Evolutionary conservation across 2,888 invertebrate genomes (phyloP).

Genomic region (Sympetrum striolatum): DNA sequence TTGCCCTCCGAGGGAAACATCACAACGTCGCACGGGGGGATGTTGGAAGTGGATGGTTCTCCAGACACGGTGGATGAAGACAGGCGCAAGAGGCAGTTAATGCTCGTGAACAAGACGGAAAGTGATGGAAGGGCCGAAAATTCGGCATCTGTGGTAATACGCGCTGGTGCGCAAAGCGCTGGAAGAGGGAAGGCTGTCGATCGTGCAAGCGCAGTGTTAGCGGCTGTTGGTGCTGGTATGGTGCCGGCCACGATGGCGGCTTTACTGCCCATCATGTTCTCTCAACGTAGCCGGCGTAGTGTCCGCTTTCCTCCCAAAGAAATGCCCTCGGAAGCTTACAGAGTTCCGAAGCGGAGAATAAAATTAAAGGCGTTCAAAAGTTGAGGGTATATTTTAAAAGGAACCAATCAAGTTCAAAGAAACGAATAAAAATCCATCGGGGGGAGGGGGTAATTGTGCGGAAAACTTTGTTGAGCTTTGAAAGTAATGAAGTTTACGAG

Average conservation of each 20-base stretch:
- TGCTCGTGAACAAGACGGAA: neutral
- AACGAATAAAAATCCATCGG: neutral
- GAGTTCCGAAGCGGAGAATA: constrained; percentile 72
- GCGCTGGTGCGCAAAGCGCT: too few species aligned
- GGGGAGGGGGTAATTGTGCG: neutral
- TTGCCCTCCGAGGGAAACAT: constrained; percentile 71
- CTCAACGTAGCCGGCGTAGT: constrained; percentile 59
- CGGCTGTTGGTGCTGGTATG: constrained; percentile 80
- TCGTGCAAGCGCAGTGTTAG: constrained; percentile 70
- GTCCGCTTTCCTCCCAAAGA: constrained; percentile 70
- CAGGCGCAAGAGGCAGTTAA: neutral
- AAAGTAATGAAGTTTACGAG: neutral
- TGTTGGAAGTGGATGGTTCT: constrained; percentile 76
- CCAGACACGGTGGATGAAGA: constrained; percentile 73
- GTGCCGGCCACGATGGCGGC: constrained; percentile 82
- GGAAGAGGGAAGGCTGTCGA: constrained; percentile 47
- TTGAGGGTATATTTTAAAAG: neutral
- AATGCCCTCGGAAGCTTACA: constrained; percentile 80
- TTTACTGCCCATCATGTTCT: constrained; percentile 78
- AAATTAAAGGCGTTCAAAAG: constrained; percentile 55
- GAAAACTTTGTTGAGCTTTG: neutral
- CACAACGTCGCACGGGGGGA: constrained; percentile 74
- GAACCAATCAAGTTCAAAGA: neutral
- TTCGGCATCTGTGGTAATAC: neutral
- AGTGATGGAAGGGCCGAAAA: neutral